Conservation (phyloP, 2,888 invertebrate genomes). For the Leptura quadrifasciata region DNA sequence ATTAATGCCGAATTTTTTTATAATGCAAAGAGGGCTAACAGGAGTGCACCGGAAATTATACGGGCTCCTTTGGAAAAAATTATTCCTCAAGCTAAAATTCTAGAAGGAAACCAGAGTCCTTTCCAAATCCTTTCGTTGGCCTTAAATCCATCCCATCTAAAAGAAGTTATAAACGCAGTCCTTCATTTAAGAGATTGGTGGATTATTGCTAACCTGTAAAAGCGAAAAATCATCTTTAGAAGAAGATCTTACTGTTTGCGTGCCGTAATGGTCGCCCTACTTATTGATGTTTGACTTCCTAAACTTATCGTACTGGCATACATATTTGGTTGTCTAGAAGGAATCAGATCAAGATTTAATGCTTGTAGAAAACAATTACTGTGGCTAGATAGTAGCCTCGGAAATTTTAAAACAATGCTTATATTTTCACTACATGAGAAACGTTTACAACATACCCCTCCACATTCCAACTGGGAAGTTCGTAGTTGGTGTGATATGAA, state of each 20-base stretch:
- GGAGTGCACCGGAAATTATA: constrained; percentile 84
- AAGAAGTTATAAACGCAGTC: constrained; percentile 87
- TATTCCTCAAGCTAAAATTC: constrained; percentile 86
- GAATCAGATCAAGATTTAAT: no score
- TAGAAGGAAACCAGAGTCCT: constrained; percentile 88
- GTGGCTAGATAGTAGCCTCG: no score
- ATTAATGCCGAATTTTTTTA: constrained; percentile 83
- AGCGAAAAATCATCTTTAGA: constrained; percentile 74
- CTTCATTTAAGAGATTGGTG: constrained; percentile 89
- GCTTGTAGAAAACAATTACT: no score
- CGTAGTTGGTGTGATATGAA: constrained; percentile 81
- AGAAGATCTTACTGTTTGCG: constrained; percentile 94
- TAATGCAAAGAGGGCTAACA: constrained; percentile 75
- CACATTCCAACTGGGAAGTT: no score
- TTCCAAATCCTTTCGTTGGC: constrained; percentile 87
- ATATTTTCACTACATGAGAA: no score
- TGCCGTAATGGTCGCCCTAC: constrained; percentile 86
- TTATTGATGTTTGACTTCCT: constrained; percentile 87
- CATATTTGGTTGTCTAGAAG: no score
- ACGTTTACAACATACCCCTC: no score
- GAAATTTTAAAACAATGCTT: no score
- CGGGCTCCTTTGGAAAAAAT: constrained; percentile 88
- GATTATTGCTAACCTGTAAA: constrained; percentile 79
- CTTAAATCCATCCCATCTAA: constrained; percentile 89
- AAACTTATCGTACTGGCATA: constrained; percentile 92